These are phyloP conservation scores for Cerceris rybyensis DNA, from an alignment of 2,888 invertebrate species.

Conservation along the genomic window DNA sequence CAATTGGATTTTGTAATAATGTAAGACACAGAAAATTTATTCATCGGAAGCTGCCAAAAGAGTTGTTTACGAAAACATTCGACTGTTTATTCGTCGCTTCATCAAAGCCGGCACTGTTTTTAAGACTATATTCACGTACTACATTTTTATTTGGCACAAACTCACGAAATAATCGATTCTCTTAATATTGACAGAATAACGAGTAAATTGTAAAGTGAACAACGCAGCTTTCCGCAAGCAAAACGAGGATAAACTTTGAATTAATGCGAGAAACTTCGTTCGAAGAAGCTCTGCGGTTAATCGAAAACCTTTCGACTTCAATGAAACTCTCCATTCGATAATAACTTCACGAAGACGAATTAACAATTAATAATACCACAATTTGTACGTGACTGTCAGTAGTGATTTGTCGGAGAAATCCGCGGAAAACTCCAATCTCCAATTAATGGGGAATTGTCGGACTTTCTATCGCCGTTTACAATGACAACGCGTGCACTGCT, in stretches of 20 bases:
- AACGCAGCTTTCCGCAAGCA: too few species aligned
- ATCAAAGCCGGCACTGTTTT: slow-evolving; percentile 18
- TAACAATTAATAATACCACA: slow-evolving; percentile 36
- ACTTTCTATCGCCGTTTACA: slow-evolving; percentile 2
- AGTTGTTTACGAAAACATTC: slow-evolving; percentile 6
- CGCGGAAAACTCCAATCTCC: not conserved
- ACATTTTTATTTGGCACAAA: too few species aligned
- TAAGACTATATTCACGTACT: too few species aligned
- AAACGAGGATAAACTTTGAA: slow-evolving; percentile 12
- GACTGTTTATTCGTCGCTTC: slow-evolving; percentile 13
- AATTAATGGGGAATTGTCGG: slow-evolving; percentile 41
- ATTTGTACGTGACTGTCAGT: slow-evolving; percentile 24
- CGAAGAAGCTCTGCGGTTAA: not conserved
- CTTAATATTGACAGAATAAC: not conserved
- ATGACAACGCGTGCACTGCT: slow-evolving; percentile 1
- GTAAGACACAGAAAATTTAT: slow-evolving; percentile 43
- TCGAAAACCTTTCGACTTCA: slow-evolving; percentile 12
- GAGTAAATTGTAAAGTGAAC: too few species aligned
- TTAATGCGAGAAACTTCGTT: slow-evolving; percentile 8
- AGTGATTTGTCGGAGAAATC: slow-evolving; percentile 16
- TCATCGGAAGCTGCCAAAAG: slow-evolving; percentile 2
- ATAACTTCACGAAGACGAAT: slow-evolving; percentile 28
- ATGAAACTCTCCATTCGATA: slow-evolving; percentile 26
- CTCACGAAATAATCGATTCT: not conserved
- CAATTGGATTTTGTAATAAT: not conserved